Evolutionary conservation across 2,113 vertebrate species (phyloP), one percentile per base, ranked within the genome.

Genomic region (Xiphias gladius): DNA sequence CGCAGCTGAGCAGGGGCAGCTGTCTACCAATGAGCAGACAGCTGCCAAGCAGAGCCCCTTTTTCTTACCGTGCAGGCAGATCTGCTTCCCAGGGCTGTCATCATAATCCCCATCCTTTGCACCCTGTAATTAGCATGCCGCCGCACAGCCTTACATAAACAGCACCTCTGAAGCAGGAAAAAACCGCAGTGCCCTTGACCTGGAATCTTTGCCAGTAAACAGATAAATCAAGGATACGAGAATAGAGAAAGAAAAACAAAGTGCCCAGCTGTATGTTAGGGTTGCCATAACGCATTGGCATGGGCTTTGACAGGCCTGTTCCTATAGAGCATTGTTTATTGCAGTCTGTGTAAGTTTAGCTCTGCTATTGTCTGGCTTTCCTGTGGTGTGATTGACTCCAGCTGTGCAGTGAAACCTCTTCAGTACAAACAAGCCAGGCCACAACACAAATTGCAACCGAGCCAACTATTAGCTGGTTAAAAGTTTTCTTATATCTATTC

Each of bases 111-210:
- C 81, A 59, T 89, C 91, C 74, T 83, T 77, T 63, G 74, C 66
- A 65, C 89, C 85, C 92, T 94, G 92, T 94, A 91, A 94, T 94
- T 93, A 94, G 57, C 64, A 28, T 85, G 91, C 93, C 86, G 88
- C 87, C 48, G 65, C 73, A 57, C 84, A 82, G 61, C 85, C 91
- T 94, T 94, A 93, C 90, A 90, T 94, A 94, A 95, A 95, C 93
- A 94, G 83, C 90, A 84, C 82, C 80, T 89, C 84, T 80, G 69
- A 82, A 91, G 79, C 78, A 83, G 92, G 79, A 93, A 92, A 67
- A 87, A 90, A 85, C 73, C 2, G 4, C 85, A 74, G 50, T 46
- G 50, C 64, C 80, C 28, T 71, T 78, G 79, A 86, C 88, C 88
- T 82, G 54, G 67, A 89, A 82, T 83, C 88, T 86, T 17, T 90